phyloP scores from a whole-genome alignment of 2,113 vertebrate genomes.

The Chloropsis cyanopogon region DNA sequence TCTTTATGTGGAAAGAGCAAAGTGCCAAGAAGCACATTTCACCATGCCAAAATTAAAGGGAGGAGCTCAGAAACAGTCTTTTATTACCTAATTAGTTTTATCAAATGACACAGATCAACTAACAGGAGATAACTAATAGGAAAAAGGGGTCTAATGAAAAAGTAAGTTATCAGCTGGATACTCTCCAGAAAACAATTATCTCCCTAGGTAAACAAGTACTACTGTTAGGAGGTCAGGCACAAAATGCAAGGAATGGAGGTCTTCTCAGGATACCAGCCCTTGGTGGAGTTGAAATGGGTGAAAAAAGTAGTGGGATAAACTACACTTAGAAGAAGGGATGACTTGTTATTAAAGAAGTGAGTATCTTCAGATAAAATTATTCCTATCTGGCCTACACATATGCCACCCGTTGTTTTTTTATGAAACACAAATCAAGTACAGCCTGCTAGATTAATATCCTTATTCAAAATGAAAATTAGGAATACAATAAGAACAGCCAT shows the following conservation, averaged over 20 bases:
- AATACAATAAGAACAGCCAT: not conserved
- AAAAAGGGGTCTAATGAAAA: constrained; percentile 45
- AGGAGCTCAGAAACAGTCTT: constrained; percentile 49
- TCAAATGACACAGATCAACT: constrained; percentile 58
- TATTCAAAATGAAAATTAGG: constrained; percentile 7
- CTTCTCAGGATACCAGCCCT: constrained; percentile 28
- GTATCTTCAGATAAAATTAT: not conserved
- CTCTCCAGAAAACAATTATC: constrained; percentile 43
- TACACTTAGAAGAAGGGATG: not conserved
- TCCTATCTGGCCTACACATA: not conserved
- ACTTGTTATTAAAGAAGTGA: not conserved
- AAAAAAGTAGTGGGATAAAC: not conserved
- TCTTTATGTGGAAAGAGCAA: constrained; percentile 14
- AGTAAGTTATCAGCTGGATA: constrained; percentile 45
- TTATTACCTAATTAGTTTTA: constrained; percentile 63
- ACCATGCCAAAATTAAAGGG: constrained; percentile 48
- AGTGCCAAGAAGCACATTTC: constrained; percentile 38
- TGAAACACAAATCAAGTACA: not conserved
- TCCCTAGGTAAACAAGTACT: constrained; percentile 51
- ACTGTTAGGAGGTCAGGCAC: constrained; percentile 26
- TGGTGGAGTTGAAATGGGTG: not conserved
- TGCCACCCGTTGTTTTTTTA: not conserved
- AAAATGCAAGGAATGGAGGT: not conserved
- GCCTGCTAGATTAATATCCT: not conserved
- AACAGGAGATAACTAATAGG: constrained; percentile 53